Percentiles rank a stretch among this genome's conserved stretches.
Evolutionary conservation across 1,140 invertebrate species (phyloP).

Genomic region (Geopemphigus sp.): DNA sequence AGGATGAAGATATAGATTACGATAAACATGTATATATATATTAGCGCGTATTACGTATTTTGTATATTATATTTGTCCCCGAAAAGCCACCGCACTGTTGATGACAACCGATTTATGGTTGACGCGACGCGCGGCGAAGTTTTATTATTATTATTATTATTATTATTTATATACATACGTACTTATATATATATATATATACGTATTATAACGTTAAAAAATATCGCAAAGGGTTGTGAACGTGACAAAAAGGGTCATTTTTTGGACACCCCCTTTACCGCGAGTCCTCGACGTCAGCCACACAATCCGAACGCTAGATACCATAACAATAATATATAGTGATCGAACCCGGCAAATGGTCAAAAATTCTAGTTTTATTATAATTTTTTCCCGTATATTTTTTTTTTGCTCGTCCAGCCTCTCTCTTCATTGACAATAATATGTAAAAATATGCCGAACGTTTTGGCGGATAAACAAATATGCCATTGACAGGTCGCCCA

Average conservation of each 20-base stretch:
- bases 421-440: constrained; percentile 28
- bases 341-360: constrained; percentile 47
- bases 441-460: constrained; percentile 47
- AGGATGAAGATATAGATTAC: neutral
- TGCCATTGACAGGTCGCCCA: constrained; percentile 38
- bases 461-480: constrained; percentile 43
- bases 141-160: constrained; percentile 21
- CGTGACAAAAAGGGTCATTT: constrained; percentile 50
- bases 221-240: constrained; percentile 47
- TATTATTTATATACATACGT: neutral
- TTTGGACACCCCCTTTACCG: constrained; percentile 39
- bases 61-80: neutral
- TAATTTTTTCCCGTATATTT: neutral
- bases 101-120: constrained; percentile 45
- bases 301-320: constrained; percentile 40
- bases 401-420: constrained; percentile 1
- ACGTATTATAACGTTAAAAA: constrained; percentile 20
- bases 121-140: constrained; percentile 13
- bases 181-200: constrained; percentile 31
- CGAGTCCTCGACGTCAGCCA: constrained; percentile 44
- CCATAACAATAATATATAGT: constrained; percentile 47
- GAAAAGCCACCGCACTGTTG: neutral
- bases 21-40: constrained; percentile 2
- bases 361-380: constrained; percentile 47
- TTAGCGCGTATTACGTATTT: neutral